A percentile compares a stretch with the other conserved stretches of the same genome.
phyloP scores from a whole-genome alignment of 2,113 vertebrate species.

The Corapipo altera region DNA sequence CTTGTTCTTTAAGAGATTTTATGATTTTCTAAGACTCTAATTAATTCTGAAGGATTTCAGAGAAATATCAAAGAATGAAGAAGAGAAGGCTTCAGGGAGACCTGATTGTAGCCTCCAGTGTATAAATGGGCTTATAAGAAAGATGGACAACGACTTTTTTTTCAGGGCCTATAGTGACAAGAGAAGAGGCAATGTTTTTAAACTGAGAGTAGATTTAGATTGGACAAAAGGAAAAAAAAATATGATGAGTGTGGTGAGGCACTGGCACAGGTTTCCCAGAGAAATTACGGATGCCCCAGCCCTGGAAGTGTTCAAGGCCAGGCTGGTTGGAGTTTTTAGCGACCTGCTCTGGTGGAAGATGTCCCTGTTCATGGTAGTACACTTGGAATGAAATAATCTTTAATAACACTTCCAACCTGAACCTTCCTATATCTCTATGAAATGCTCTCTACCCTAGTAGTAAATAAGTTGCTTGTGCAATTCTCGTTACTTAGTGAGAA shows the following conservation, averaged over 20 bases:
- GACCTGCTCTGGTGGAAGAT: not conserved
- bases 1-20: not conserved
- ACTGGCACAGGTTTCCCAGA: not conserved
- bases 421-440: not conserved
- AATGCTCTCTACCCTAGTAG: not conserved
- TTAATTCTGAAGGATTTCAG: not conserved
- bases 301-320: not conserved
- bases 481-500: not conserved
- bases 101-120: accelerated
- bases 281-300: not conserved
- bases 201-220: not conserved
- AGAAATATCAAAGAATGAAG: not conserved
- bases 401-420: not conserved
- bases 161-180: not conserved
- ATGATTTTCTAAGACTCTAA: not conserved
- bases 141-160: not conserved
- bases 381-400: not conserved
- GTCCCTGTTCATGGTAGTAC: not conserved
- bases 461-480: not conserved
- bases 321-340: not conserved
- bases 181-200: not conserved
- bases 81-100: not conserved
- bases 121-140: not conserved
- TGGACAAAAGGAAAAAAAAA: not conserved
- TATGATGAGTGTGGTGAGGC: not conserved